A percentile compares a stretch with the other conserved stretches of the same genome.
phyloP scores from a whole-genome alignment of 2,888 invertebrate species.

The Desoria tigrina region DNA sequence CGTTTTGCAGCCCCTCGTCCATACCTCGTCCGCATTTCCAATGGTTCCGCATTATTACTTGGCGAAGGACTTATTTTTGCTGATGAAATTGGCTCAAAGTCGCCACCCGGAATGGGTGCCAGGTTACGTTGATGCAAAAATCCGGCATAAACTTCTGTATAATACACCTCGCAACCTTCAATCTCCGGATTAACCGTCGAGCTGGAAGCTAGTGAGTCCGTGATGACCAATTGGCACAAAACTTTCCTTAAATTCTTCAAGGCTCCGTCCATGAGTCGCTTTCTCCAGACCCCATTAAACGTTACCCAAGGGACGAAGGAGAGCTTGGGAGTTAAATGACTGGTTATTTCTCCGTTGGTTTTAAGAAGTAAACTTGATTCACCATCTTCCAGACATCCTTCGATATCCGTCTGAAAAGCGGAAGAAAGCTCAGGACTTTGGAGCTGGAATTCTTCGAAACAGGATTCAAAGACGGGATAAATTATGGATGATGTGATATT shows the following conservation, averaged over 20 bases:
- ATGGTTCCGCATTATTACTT: too few relatives aligned
- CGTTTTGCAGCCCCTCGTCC: too few relatives aligned
- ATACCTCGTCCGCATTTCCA: too few relatives aligned
- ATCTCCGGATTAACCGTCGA: not conserved
- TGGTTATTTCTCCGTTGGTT: conserved; percentile 15
- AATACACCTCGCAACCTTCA: too few relatives aligned
- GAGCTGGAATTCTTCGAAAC: too few relatives aligned
- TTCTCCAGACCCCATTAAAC: conserved; percentile 11
- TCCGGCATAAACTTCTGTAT: too few relatives aligned
- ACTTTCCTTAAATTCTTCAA: conserved; percentile 13
- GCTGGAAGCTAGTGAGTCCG: conserved; percentile 4
- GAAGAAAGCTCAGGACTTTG: not conserved
- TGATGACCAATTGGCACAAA: conserved; percentile 11
- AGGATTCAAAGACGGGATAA: too few relatives aligned
- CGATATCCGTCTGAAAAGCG: not conserved
- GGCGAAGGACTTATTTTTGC: too few relatives aligned
- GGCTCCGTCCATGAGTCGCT: not conserved
- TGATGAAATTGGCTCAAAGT: too few relatives aligned
- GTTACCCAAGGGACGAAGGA: conserved; percentile 24
- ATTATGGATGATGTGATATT: too few relatives aligned
- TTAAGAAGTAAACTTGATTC: conserved; percentile 13
- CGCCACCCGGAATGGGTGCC: too few relatives aligned
- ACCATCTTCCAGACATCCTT: not conserved
- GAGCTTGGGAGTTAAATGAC: conserved; percentile 14
- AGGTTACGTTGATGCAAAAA: too few relatives aligned